Evolutionary conservation across 2,888 invertebrate genomes (phyloP).

Genomic region (Litoditis marina): DNA sequence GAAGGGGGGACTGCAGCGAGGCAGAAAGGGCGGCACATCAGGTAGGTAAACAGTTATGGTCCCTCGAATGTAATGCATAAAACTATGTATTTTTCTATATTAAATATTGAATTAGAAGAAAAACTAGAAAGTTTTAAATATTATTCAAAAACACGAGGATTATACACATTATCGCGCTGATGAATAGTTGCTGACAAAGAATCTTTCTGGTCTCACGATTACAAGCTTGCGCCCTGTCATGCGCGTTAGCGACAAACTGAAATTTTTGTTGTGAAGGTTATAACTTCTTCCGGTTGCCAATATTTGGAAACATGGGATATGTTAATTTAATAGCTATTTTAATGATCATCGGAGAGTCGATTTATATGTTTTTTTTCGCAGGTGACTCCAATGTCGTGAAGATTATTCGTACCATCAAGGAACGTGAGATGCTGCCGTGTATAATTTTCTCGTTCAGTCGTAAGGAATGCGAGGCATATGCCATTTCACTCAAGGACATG

Average conservation of each 20-base stretch:
- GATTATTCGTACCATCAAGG: constrained; percentile 98
- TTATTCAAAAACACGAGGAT: too few relatives aligned
- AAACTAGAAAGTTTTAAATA: too few relatives aligned
- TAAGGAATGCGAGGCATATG: constrained; percentile 94
- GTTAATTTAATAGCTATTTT: neutral
- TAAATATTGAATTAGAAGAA: too few relatives aligned
- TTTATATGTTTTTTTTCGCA: constrained; percentile 37
- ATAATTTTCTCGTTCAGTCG: constrained; percentile 99
- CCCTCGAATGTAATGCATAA: too few relatives aligned
- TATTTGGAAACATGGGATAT: too few relatives aligned
- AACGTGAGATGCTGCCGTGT: constrained; percentile 91
- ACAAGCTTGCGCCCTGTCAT: too few relatives aligned
- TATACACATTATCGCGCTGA: too few relatives aligned
- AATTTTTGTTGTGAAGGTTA: neutral
- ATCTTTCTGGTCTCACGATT: too few relatives aligned
- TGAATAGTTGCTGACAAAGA: too few relatives aligned
- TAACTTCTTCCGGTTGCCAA: too few relatives aligned
- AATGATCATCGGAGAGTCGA: neutral
- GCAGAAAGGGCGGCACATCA: constrained; percentile 74
- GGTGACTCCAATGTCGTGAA: constrained; percentile 82
- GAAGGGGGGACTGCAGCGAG: constrained; percentile 73
- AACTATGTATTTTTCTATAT: too few relatives aligned
- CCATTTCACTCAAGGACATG: constrained; percentile 90
- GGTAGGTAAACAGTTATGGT: constrained; percentile 56
- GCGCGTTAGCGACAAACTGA: too few relatives aligned